Evolutionary conservation across 2,888 invertebrate genomes (phyloP).

Genomic region (Scaptomyza flava): DNA sequence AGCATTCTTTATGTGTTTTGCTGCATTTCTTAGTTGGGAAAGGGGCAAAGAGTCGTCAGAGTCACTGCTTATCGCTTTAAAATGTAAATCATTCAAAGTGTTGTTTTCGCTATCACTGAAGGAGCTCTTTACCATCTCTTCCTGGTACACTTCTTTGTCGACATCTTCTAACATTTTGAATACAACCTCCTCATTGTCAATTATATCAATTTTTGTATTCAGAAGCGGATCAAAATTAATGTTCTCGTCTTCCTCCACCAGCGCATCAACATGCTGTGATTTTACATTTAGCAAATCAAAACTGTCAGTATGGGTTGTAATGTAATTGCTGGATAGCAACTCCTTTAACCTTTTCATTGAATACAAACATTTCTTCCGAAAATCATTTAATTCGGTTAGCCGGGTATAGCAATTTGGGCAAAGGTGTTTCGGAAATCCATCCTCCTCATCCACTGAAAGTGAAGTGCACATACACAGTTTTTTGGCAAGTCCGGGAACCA

Average conservation of each 20-base stretch:
- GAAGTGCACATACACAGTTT: slow-evolving; percentile 81
- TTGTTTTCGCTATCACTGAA: slow-evolving; percentile 49
- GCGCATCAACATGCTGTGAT: slow-evolving; percentile 29
- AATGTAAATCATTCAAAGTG: slow-evolving; percentile 59
- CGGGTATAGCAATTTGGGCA: slow-evolving; percentile 73
- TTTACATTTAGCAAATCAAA: slow-evolving; percentile 53
- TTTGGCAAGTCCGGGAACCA: slow-evolving; percentile 75
- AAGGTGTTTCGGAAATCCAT: slow-evolving; percentile 80
- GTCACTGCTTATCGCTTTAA: slow-evolving; percentile 61
- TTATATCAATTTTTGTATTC: slow-evolving; percentile 75
- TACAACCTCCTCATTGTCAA: slow-evolving; percentile 81
- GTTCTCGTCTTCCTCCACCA: slow-evolving; percentile 72
- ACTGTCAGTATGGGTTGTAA: slow-evolving; percentile 3
- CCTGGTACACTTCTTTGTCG: slow-evolving; percentile 70
- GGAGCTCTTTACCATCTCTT: slow-evolving; percentile 22
- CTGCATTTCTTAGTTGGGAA: slow-evolving; percentile 40
- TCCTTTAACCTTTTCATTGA: slow-evolving; percentile 75
- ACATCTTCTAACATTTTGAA: slow-evolving; percentile 80
- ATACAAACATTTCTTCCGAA: slow-evolving; percentile 76
- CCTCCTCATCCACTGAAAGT: slow-evolving; percentile 74
- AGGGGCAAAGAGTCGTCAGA: slow-evolving; percentile 69
- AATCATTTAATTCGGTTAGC: slow-evolving; percentile 78
- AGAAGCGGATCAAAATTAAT: slow-evolving; percentile 77
- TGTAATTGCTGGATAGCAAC: slow-evolving; percentile 53
- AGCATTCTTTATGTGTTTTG: neutral